These are phyloP conservation scores for Matsumyia berberina DNA, from an alignment of 2,888 invertebrate genomes.

Conservation along the genomic window DNA sequence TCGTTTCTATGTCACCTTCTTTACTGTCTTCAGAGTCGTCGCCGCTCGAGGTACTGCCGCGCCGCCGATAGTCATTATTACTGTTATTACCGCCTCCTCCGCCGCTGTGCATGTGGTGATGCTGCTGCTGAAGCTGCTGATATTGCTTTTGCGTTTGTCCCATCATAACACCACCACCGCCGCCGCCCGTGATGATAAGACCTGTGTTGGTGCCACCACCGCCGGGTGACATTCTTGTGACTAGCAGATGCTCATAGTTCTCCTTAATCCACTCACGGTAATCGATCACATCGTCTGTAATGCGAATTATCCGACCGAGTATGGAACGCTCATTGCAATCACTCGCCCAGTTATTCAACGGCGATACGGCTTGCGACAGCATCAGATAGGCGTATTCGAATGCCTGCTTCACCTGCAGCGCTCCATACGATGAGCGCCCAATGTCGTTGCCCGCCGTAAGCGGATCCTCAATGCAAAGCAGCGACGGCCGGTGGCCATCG, in stretches of 20 bases:
- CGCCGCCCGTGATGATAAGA: slow-evolving; percentile 39
- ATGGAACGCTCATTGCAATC: slow-evolving; percentile 87
- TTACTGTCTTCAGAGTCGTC: slow-evolving; percentile 84
- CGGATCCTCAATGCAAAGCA: slow-evolving; percentile 99
- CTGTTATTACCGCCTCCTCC: slow-evolving; percentile 74
- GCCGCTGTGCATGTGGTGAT: slow-evolving; percentile 57
- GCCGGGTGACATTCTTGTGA: slow-evolving; percentile 81
- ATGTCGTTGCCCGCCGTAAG: slow-evolving; percentile 98
- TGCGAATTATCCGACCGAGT: slow-evolving; percentile 95
- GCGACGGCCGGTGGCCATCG: slow-evolving; percentile 96
- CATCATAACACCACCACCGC: slow-evolving; percentile 48
- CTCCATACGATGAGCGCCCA: slow-evolving; percentile 96
- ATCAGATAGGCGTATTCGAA: slow-evolving; percentile 98
- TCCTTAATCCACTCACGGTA: slow-evolving; percentile 85
- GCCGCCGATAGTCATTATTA: slow-evolving; percentile 79
- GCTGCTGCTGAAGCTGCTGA: slow-evolving; percentile 72
- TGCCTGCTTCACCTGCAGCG: slow-evolving; percentile 91
- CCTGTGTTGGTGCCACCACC: slow-evolving; percentile 71
- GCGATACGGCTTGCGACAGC: slow-evolving; percentile 90
- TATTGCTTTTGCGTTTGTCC: slow-evolving; percentile 80
- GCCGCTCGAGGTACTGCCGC: slow-evolving; percentile 84
- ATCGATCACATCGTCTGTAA: slow-evolving; percentile 95
- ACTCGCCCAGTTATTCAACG: slow-evolving; percentile 85
- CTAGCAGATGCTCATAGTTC: slow-evolving; percentile 82
- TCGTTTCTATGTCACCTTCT: slow-evolving; percentile 83